phyloP scores from a whole-genome alignment of 2,888 invertebrate species.

The Frankliniella fusca region DNA sequence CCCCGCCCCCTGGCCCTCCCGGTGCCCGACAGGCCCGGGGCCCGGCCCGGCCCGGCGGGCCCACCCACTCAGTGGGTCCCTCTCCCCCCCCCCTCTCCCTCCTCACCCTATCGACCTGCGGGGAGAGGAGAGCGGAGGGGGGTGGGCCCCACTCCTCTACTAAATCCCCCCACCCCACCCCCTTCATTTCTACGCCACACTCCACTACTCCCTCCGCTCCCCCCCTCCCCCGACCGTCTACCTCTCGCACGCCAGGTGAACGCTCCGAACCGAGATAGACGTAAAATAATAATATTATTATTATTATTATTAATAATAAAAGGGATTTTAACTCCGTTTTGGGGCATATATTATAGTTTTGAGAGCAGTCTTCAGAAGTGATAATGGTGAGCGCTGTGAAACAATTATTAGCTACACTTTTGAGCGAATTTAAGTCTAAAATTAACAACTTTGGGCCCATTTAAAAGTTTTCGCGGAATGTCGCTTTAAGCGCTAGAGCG shows the following conservation, averaged over 20 bases:
- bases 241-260: not conserved
- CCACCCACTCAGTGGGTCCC: constrained; percentile 13
- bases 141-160: not conserved
- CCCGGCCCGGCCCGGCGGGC: constrained; percentile 29
- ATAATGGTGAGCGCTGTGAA: not conserved
- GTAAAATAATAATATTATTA: not conserved
- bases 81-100: not conserved
- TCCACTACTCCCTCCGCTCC: not conserved
- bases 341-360: not conserved
- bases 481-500: too few species aligned
- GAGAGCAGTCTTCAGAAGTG: not conserved
- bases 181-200: not conserved
- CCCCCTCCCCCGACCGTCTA: not conserved
- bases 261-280: constrained; percentile 15
- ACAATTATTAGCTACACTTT: not conserved
- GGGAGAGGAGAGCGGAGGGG: not conserved
- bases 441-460: not conserved
- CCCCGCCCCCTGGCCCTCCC: not conserved
- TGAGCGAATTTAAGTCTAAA: not conserved
- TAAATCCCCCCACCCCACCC: not conserved
- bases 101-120: constrained; percentile 23
- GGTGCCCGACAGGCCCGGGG: not conserved
- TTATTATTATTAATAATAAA: not conserved
- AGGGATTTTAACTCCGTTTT: not conserved
- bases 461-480: too few species aligned